Base-by-base conservation (phyloP, 2,888 invertebrate species). In the Rhagophthalmus giganteus region DNA sequence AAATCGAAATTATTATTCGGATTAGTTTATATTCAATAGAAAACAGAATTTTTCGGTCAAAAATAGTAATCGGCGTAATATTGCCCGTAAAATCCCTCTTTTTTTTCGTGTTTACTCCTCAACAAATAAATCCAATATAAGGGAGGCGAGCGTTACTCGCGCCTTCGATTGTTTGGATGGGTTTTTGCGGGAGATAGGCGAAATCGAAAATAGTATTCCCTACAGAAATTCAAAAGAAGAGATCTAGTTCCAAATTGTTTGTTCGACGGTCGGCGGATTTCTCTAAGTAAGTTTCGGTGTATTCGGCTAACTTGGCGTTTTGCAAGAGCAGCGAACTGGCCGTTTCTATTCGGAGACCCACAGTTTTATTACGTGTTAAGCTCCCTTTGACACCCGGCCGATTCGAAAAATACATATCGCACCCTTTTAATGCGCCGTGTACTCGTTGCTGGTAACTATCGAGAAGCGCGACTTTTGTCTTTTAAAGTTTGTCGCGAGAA, bases 221-320 rank as follows among this genome's bases (percentile, higher is more conserved):
- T 15, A 37, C 20, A 44, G 49, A 50, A 50, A 42, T 44, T 13
- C 37, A 50, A 50, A 16, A 37, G n/a, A n/a, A n/a, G n/a, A n/a
- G n/a, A n/a, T n/a, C n/a, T n/a, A n/a, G n/a, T n/a, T n/a, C n/a
- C n/a, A 46, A 35, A 46, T 46, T 40, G 46, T 55, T 52, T 55
- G 55, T 54, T 51, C 51, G 27, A 40, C 45, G 41, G 37, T 27
- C 33, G 32, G 41, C 28, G 37, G 38, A 46, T 39, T 37, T 34
- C 46, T 58, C 54, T 58, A 60, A 60, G 60, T 60, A 60, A 58
- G 45, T 60, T 60, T 60, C 55, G 41, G 51, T 60, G 60, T 60
- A 58, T 32, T 35, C 55, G 34, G 47, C 51, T 51, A 55, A 45
- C 37, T 37, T 41, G 15, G 48, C 27, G 42, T 42, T 55, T 44